Evolutionary conservation across 2,797 vertebrate genomes (phyloP).

Genomic region (Antrozous pallidus): DNA sequence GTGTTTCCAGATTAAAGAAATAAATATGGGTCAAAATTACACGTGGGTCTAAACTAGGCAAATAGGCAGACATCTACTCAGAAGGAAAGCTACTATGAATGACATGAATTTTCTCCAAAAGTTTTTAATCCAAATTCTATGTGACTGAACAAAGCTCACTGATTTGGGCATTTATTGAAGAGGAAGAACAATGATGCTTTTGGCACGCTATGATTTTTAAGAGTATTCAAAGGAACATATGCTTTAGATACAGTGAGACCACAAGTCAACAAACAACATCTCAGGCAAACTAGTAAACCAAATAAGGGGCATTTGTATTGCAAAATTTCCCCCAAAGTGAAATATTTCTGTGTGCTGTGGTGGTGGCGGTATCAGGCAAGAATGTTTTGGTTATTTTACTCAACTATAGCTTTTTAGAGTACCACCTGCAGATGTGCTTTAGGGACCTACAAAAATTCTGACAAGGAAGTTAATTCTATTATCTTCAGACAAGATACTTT

Average conservation of each 20-base stretch:
- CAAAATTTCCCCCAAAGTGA: constrained; percentile 15
- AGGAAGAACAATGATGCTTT: constrained; percentile 9
- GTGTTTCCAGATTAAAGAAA: not conserved
- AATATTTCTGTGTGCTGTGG: not conserved
- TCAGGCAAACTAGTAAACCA: constrained; percentile 33
- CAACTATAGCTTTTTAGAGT: constrained; percentile 42
- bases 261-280: constrained; percentile 36
- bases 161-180: not conserved
- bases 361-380: not conserved
- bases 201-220: constrained; percentile 3
- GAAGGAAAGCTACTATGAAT: not conserved
- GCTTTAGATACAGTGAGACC: constrained; percentile 30
- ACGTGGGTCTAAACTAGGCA: not conserved
- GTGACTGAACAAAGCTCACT: not conserved
- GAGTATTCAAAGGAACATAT: constrained; percentile 37
- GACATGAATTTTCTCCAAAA: not conserved
- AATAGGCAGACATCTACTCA: not conserved
- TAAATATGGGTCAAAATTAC: not conserved
- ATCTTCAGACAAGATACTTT: constrained; percentile 65
- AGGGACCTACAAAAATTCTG: constrained; percentile 67
- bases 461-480: constrained; percentile 56
- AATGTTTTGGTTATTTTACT: constrained; percentile 52
- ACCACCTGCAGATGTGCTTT: constrained; percentile 74
- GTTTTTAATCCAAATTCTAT: constrained; percentile 24
- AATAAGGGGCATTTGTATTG: not conserved